Base-by-base conservation (phyloP, 2,888 invertebrate genomes). In the Lacanobia wlatinum region DNA sequence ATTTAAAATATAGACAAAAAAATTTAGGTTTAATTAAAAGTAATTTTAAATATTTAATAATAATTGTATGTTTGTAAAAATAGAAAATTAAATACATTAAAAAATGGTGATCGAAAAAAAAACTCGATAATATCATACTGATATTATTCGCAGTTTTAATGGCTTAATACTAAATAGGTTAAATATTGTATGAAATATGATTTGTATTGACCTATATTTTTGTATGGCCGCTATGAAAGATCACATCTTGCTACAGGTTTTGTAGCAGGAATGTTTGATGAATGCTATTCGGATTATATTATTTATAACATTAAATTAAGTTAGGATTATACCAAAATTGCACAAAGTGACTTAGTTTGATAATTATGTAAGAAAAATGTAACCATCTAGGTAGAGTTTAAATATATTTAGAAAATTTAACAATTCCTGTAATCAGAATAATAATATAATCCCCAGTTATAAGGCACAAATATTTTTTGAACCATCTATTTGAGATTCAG, bases 241-340 rank as follows among this genome's bases (percentile, higher is more conserved):
- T 91, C 89, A 92, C 92, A 77, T 91, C 92, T 91, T 89, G 82
- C 88, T 94, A 92, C 91, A 88, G 76, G 21, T 71, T 43, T 79
- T 91, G 93, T 93, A 94, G 90, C 90, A 81, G 87, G 91, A 91
- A 88, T 89, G 91, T 87, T 89, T 90, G 91, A 89, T 55, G 34
- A 63, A 56, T 43, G 16, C 56, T 59, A 43, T 14, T 52, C 1
- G 46, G 23, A 28, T 40, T 40, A 28, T 3, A 14, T 38, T 43
- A 5, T 43, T 21, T 16, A 1, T 23, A 16, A 73, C 34, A 9
- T 34, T 2, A 62, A 28, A 23, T 68, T 46, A 66, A 53, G 66
- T 69, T 64, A 65, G 55, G 8, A 6, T 34, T 55, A 62, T 70
- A 86, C 74, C 84, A 88, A 80, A 92, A 90, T 94, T 94, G 94